These are phyloP conservation scores for Scatophagus argus DNA, from an alignment of 2,113 vertebrate genomes.

Conservation along the genomic window DNA sequence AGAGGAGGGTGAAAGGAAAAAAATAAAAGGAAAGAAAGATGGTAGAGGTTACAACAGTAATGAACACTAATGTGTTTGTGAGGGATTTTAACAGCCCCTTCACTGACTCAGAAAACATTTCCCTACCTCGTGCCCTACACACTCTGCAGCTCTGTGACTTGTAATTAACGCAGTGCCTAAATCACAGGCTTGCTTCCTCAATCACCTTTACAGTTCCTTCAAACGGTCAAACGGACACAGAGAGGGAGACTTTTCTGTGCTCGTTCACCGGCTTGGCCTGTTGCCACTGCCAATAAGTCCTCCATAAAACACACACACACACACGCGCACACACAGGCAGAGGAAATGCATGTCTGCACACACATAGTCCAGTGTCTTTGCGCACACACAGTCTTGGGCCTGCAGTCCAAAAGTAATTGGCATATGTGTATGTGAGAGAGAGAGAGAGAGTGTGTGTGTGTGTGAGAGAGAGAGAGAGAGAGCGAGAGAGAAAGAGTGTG, in stretches of 20 bases:
- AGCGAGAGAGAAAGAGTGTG: too few species aligned
- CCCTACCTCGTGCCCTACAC: conserved; percentile 58
- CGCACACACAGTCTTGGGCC: conserved; percentile 34
- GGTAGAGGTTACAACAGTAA: conserved; percentile 68
- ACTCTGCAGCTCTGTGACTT: conserved; percentile 65
- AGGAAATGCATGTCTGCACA: neutral
- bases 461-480: neutral
- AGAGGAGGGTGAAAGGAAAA: conserved; percentile 17
- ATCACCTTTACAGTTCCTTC: conserved; percentile 72
- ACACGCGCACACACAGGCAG: conserved; percentile 15
- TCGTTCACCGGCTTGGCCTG: conserved; percentile 40
- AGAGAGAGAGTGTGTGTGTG: too few species aligned
- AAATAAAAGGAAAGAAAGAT: conserved; percentile 46
- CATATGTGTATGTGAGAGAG: conserved; percentile 3
- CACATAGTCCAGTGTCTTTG: conserved; percentile 9
- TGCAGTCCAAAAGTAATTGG: conserved; percentile 54
- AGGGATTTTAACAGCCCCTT: conserved; percentile 69
- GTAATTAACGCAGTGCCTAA: conserved; percentile 73
- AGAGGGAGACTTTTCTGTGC: conserved; percentile 40
- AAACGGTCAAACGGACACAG: conserved; percentile 59
- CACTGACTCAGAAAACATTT: conserved; percentile 70
- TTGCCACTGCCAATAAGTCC: conserved; percentile 50
- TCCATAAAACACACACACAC: conserved; percentile 43
- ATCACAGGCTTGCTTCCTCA: conserved; percentile 65
- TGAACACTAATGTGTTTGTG: conserved; percentile 74